Evolutionary conservation across 2,113 vertebrate genomes (phyloP).

Genomic region (Caloenas nicobarica): DNA sequence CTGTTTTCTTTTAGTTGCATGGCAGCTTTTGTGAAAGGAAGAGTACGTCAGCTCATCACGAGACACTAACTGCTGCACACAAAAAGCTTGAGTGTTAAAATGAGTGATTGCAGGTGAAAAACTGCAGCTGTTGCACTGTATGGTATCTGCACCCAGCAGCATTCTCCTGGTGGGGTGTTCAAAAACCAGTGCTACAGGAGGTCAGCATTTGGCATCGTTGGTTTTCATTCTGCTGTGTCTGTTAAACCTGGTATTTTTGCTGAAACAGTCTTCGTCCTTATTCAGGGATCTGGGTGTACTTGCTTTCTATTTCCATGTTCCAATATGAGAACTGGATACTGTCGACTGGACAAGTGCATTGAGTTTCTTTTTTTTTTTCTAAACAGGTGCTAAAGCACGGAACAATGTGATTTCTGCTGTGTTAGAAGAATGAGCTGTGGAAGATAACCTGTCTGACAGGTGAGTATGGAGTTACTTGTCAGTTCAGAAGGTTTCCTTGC

Average conservation of each 20-base stretch:
- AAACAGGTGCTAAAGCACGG: neutral
- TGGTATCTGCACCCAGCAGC: slow-evolving; percentile 5
- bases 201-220: neutral
- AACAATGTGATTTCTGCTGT: rapidly evolving
- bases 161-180: neutral
- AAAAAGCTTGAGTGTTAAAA: rapidly evolving
- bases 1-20: neutral
- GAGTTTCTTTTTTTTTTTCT: neutral
- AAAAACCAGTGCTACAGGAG: neutral
- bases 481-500: neutral
- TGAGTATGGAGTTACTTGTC: neutral
- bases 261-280: neutral
- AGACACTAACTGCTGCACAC: neutral
- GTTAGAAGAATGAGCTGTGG: neutral
- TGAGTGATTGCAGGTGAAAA: neutral
- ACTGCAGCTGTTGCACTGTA: neutral
- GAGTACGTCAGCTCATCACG: rapidly evolving
- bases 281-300: neutral
- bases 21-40: neutral
- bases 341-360: neutral
- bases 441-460: neutral
- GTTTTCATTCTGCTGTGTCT: neutral
- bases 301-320: neutral
- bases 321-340: neutral
- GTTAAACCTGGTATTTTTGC: neutral